Percentiles rank a stretch among this genome's conserved stretches.
These are phyloP conservation scores for Andricus curvator DNA, from an alignment of 2,888 invertebrate species.

Conservation along the genomic window DNA sequence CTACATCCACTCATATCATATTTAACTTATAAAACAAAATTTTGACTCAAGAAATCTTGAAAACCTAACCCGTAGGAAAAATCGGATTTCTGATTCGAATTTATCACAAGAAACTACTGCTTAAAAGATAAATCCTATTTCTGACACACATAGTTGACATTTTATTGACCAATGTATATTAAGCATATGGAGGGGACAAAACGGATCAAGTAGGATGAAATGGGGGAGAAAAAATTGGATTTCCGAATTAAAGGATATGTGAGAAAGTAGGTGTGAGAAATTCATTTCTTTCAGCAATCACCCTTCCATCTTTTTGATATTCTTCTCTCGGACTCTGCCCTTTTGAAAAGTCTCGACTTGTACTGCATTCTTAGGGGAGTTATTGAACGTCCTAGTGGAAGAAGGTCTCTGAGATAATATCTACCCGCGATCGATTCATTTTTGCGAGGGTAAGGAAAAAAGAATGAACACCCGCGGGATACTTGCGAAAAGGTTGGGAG, in stretches of 20 bases:
- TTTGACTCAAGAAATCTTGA: too few species aligned
- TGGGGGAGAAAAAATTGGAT: not conserved
- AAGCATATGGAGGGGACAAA: not conserved
- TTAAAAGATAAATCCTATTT: too few species aligned
- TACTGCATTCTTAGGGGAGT: constrained; percentile 5
- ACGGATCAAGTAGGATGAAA: not conserved
- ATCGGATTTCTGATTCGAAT: too few species aligned
- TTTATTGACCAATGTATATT: not conserved
- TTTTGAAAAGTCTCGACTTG: not conserved
- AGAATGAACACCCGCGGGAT: not conserved
- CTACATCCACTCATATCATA: too few species aligned
- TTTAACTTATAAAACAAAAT: too few species aligned
- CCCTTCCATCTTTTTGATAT: constrained; percentile 10
- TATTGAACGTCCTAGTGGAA: constrained; percentile 9
- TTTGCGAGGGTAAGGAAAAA: not conserved
- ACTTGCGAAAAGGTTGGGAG: not conserved
- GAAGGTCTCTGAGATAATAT: constrained; percentile 16
- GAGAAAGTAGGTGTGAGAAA: not conserved
- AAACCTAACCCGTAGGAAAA: too few species aligned
- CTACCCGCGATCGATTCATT: not conserved
- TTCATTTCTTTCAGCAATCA: not conserved
- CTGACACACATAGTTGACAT: too few species aligned
- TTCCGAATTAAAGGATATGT: not conserved
- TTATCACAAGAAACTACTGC: too few species aligned
- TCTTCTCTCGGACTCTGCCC: not conserved